Evolutionary conservation across 2,113 vertebrate species (phyloP).

Genomic region (Malurus cyaneus): DNA sequence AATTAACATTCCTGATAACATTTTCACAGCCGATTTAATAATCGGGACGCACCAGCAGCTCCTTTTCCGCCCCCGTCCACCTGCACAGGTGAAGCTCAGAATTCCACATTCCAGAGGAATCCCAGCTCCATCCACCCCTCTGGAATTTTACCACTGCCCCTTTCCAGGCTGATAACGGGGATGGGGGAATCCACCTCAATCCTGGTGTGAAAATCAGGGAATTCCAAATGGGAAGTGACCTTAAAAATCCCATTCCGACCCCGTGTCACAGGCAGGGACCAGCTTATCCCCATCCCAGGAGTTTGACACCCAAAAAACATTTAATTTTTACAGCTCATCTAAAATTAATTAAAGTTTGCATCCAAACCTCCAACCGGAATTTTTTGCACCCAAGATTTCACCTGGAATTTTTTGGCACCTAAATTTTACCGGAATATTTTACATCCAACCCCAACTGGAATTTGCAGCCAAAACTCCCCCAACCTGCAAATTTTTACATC

Average conservation of each 20-base stretch:
- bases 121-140: neutral
- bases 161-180: neutral
- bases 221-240: neutral
- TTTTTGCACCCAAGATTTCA: neutral
- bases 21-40: rapidly evolving
- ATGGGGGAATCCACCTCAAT: neutral
- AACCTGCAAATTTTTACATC: neutral
- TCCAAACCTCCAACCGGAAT: neutral
- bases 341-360: neutral
- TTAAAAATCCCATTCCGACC: neutral
- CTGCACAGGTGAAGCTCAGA: neutral
- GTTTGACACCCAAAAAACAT: rapidly evolving
- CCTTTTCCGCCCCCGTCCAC: neutral
- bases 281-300: neutral
- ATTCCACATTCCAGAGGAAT: neutral
- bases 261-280: neutral
- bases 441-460: neutral
- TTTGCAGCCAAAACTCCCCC: neutral
- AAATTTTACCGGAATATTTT: no score
- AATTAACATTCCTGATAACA: rapidly evolving
- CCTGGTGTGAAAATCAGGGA: neutral
- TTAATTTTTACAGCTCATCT: rapidly evolving
- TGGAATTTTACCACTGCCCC: neutral
- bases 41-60: rapidly evolving
- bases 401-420: neutral